Evolutionary conservation across 2,113 vertebrate species (phyloP).

Genomic region (Nesogale talazaci): DNA sequence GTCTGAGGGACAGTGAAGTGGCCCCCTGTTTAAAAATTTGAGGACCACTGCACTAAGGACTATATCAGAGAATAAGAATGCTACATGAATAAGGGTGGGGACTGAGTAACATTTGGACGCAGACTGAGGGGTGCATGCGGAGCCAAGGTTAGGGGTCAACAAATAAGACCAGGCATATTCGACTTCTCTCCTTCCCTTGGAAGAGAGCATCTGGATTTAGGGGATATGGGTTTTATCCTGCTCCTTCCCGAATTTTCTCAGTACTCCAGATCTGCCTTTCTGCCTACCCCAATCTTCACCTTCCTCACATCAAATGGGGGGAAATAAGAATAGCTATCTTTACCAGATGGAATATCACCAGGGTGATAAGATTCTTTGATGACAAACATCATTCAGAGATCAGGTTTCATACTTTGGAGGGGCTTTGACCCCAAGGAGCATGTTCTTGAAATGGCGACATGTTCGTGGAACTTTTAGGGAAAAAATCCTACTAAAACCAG

Average conservation of each 20-base stretch:
- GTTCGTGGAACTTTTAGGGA: background rate
- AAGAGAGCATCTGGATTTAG: background rate
- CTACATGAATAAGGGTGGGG: background rate
- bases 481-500: slow-evolving; percentile 28
- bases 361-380: background rate
- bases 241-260: background rate
- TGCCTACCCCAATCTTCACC: background rate
- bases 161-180: background rate
- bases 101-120: background rate
- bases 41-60: background rate
- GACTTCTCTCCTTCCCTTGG: background rate
- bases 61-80: background rate
- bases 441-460: background rate
- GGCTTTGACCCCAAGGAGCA: background rate
- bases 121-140: background rate
- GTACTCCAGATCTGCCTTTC: background rate
- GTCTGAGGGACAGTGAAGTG: no score
- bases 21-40: no score
- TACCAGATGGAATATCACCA: background rate
- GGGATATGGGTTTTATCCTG: background rate
- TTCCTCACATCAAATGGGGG: background rate
- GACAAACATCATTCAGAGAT: background rate
- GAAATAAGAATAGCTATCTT: background rate
- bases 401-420: background rate
- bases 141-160: background rate